These are phyloP conservation scores for Lacerta viridis DNA, from an alignment of 2,797 vertebrate genomes.

Conservation along the genomic window DNA sequence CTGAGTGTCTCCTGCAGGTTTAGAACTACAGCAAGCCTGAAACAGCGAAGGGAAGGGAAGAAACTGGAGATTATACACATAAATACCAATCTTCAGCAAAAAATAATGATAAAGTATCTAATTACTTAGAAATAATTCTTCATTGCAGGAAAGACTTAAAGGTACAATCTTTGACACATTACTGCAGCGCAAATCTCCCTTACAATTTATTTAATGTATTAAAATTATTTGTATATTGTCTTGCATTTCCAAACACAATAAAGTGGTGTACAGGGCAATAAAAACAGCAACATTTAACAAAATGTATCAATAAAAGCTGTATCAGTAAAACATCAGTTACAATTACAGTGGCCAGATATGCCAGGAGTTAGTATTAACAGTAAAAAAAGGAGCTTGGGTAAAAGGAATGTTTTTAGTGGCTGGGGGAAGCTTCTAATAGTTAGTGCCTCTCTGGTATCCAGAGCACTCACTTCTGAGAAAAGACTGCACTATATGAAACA, in stretches of 20 bases:
- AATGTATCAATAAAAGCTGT: too few relatives aligned
- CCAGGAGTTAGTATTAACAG: too few relatives aligned
- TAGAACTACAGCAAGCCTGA: constrained; percentile 12
- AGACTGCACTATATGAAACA: background rate
- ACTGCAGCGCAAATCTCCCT: background rate
- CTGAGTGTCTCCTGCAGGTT: constrained; percentile 39
- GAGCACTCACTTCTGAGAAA: background rate
- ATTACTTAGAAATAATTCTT: background rate
- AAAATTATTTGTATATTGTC: too few relatives aligned
- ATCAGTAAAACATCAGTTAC: too few relatives aligned
- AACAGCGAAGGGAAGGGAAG: constrained; percentile 22
- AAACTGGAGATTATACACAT: background rate
- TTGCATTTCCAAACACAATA: too few relatives aligned
- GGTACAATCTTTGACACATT: background rate
- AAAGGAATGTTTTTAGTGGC: too few relatives aligned
- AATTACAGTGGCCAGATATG: too few relatives aligned
- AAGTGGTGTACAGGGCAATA: too few relatives aligned
- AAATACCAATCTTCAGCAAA: background rate
- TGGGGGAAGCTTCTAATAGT: too few relatives aligned
- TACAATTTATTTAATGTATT: background rate
- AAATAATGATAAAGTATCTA: background rate
- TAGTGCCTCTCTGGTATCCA: too few relatives aligned
- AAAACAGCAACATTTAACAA: too few relatives aligned
- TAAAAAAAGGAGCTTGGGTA: too few relatives aligned
- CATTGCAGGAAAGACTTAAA: background rate